A percentile compares a stretch with the other conserved stretches of the same genome.
These are phyloP conservation scores for Schizotus pectinicornis DNA, from an alignment of 2,888 invertebrate species.

Conservation along the genomic window DNA sequence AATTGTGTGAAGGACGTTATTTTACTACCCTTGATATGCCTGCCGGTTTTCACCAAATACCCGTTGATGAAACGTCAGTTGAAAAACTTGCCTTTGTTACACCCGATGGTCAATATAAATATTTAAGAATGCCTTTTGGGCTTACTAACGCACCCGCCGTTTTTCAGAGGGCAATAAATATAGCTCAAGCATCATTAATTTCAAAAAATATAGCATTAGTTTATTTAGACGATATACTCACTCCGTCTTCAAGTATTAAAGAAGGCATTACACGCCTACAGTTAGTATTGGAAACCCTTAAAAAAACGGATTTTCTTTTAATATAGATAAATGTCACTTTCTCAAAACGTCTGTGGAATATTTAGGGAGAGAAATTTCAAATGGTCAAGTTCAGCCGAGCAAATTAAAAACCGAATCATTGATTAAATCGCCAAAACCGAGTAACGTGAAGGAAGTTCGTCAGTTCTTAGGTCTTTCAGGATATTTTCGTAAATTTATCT, in stretches of 20 bases:
- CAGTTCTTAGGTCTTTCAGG: no score
- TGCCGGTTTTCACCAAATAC: conserved; percentile 46
- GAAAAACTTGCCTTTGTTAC: conserved; percentile 47
- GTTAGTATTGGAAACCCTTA: no score
- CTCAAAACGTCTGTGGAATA: no score
- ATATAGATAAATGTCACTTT: no score
- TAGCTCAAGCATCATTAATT: conserved; percentile 16
- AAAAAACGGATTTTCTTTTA: no score
- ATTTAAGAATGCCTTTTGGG: conserved; percentile 26
- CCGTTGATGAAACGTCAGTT: conserved; percentile 38
- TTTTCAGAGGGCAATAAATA: conserved; percentile 29
- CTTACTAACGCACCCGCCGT: conserved; percentile 34
- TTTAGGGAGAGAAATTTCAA: no score
- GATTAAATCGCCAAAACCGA: no score
- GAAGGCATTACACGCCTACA: conserved; percentile 20
- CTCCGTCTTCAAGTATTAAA: conserved; percentile 13
- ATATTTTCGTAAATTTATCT: no score
- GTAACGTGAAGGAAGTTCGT: no score
- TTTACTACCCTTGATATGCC: conserved; percentile 47
- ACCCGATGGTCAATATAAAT: conserved; percentile 40
- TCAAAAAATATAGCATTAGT: conserved; percentile 16
- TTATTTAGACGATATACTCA: conserved; percentile 32
- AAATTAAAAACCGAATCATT: no score
- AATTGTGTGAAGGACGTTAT: conserved; percentile 35
- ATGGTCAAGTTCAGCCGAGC: no score